Base-by-base conservation (phyloP, 2,888 invertebrate species). In the Peribatodes rhomboidaria region DNA sequence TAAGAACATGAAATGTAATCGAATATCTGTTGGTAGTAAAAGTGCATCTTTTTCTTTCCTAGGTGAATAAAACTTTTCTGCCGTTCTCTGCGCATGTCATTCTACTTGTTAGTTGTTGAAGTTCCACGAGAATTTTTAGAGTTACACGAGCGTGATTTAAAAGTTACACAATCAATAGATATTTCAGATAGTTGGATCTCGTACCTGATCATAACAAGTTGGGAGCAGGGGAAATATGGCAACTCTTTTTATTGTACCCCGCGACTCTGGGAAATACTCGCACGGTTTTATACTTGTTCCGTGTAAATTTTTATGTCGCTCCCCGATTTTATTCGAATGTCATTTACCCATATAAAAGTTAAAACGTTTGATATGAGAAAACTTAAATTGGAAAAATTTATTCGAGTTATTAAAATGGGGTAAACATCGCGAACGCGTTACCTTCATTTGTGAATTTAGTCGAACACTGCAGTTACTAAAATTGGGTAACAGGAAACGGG, bases 181-280 rank as follows among this genome's bases (percentile, higher is more conserved):
- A 22, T 55, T 33, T 44, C 55, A 73, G 72, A 78, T 78, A 77
- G 74, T 76, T 72, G 75, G 73, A 79, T 37, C 22, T 39, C 74
- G 76, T 82, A 80, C 77, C 75, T 79, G 75, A 82, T 87, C 85
- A 87, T 89, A 89, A 88, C 87, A 89, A 87, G 82, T 84, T 80
- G 71, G 68, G 85, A 86, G 80, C 84, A 80, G 65, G 77, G 77
- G 77, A 85, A 86, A 88, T 88, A 88, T 86, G 82, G 83, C 82
- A 73, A 79, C 79, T 84, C 78, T 80, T 86, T 88, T 88, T 87
- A 88, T 85, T 84, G 80, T 82, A 76, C 46, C 53, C 18, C 42
- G 76, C 73, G 72, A 72, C 63, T 70, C 60, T 60, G 65, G 71
- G 74, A 75, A 74, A 80, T 79, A 77, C 77, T 75, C 76, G 69